These are phyloP conservation scores for Drosophila cognata DNA, from an alignment of 2,888 invertebrate species.

Conservation along the genomic window DNA sequence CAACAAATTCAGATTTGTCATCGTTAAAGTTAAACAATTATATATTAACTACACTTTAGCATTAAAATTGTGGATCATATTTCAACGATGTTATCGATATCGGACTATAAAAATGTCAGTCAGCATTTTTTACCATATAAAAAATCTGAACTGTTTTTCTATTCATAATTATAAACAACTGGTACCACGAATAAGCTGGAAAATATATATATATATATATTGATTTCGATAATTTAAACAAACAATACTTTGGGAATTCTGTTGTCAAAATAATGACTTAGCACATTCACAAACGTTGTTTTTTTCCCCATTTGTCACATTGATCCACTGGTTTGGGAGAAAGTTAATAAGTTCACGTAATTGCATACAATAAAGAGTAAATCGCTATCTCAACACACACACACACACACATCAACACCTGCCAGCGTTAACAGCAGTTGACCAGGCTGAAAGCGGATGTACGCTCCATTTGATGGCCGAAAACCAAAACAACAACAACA, in stretches of 20 bases:
- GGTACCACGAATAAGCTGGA: neutral
- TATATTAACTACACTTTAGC: neutral
- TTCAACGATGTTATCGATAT: neutral
- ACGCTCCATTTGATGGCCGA: slow-evolving; percentile 30
- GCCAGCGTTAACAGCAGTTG: slow-evolving; percentile 6
- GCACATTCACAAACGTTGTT: neutral
- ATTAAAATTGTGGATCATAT: neutral
- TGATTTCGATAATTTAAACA: neutral
- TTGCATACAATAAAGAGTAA: slow-evolving; percentile 24
- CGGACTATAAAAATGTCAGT: neutral
- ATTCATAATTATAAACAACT: neutral
- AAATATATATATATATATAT: neutral
- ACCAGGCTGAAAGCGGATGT: slow-evolving; percentile 28
- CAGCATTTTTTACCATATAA: neutral
- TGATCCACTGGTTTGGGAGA: slow-evolving; percentile 22
- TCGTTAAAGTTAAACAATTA: neutral
- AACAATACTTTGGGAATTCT: neutral
- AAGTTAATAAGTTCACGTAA: slow-evolving; percentile 33
- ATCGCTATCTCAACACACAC: slow-evolving; percentile 8
- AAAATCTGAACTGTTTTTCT: neutral
- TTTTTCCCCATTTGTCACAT: slow-evolving; percentile 10
- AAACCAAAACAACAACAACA: slow-evolving; percentile 16
- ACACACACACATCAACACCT: slow-evolving; percentile 13
- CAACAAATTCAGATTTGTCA: neutral
- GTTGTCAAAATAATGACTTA: neutral